phyloP scores from a whole-genome alignment of 2,888 invertebrate genomes.

The Flexamia atlantica region DNA sequence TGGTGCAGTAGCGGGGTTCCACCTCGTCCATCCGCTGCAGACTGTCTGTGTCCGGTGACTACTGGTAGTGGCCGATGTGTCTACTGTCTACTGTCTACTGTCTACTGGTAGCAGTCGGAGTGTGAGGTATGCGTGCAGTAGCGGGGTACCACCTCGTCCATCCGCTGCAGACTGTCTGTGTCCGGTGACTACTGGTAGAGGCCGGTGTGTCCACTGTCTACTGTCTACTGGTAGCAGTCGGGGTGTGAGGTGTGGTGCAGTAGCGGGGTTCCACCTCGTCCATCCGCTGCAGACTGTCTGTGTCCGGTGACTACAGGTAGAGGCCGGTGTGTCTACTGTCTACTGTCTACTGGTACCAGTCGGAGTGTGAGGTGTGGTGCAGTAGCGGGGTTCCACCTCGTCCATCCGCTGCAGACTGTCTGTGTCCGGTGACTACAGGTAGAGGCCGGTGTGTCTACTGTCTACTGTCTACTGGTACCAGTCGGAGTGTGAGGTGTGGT shows the following conservation, averaged over 20 bases:
- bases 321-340: background rate
- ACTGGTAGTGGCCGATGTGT: conserved; percentile 1
- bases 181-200: background rate
- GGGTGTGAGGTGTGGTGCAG: conserved; percentile 49
- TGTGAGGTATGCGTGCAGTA: conserved; percentile 53
- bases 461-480: conserved; percentile 40
- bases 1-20: conserved; percentile 46
- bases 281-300: background rate
- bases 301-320: conserved; percentile 4
- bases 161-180: conserved; percentile 1
- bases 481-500: conserved; percentile 55
- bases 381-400: conserved; percentile 41
- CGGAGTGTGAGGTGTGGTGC: conserved; percentile 50
- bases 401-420: conserved; percentile 3
- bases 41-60: background rate
- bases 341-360: conserved; percentile 53
- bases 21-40: conserved; percentile 11
- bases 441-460: background rate
- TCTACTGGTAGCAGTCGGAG: conserved; percentile 61
- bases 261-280: conserved; percentile 36
- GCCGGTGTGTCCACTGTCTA: background rate
- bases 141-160: conserved; percentile 22
- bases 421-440: background rate
- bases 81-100: background rate
- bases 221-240: conserved; percentile 62